phyloP scores from a whole-genome alignment of 2,888 invertebrate genomes.

The Apotomis turbidana region DNA sequence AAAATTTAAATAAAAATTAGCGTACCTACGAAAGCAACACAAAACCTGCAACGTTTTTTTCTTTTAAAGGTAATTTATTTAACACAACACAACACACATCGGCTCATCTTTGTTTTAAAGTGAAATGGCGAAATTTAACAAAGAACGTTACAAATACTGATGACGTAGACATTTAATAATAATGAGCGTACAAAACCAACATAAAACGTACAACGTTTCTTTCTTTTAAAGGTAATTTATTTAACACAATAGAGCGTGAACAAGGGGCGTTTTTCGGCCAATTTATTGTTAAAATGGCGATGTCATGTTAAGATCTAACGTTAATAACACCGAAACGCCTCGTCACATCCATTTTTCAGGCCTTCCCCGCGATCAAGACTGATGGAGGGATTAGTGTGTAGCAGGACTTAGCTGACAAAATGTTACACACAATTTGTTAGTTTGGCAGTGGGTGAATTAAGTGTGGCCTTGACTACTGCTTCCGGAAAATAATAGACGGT shows the following conservation, averaged over 20 bases:
- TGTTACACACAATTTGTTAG: constrained; percentile 2
- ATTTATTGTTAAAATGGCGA: constrained; percentile 31
- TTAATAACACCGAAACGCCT: constrained; percentile 35
- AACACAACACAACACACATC: constrained; percentile 3
- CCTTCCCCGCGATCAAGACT: constrained; percentile 48
- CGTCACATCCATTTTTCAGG: constrained; percentile 48
- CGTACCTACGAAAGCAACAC: neutral
- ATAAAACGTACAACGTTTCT: neutral
- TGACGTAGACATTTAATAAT: no score
- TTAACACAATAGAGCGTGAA: constrained; percentile 4
- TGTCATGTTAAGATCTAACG: constrained; percentile 37
- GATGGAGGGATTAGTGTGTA: constrained; percentile 48
- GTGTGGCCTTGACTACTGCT: no score
- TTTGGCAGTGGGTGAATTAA: constrained; percentile 6
- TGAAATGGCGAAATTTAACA: no score
- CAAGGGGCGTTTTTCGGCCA: constrained; percentile 27
- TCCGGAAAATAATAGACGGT: no score
- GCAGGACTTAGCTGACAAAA: constrained; percentile 43
- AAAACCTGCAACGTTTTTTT: neutral
- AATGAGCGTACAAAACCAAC: neutral
- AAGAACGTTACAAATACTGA: no score
- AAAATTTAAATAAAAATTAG: neutral
- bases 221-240: constrained; percentile 7
- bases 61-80: constrained; percentile 1
- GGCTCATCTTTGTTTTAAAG: no score